phyloP scores from a whole-genome alignment of 1,140 invertebrate genomes.

The Grapholita molesta region DNA sequence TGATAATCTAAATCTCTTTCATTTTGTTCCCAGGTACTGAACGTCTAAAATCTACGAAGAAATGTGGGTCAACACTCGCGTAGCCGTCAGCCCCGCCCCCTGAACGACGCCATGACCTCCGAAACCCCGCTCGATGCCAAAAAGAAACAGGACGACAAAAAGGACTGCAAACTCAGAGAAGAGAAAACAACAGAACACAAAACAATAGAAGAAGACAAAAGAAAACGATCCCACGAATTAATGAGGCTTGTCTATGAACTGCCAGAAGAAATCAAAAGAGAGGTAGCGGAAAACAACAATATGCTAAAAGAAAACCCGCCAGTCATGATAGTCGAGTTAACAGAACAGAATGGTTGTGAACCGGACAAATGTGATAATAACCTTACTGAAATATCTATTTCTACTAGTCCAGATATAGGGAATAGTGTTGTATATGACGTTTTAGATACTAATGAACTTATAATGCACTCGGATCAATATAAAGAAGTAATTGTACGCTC shows the following conservation, averaged over 20 bases:
- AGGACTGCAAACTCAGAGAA: slow-evolving; percentile 45
- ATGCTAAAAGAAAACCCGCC: slow-evolving; percentile 72
- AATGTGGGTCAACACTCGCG: slow-evolving; percentile 39
- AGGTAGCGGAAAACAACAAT: slow-evolving; percentile 52
- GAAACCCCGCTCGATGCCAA: slow-evolving; percentile 63
- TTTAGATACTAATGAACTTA: slow-evolving; percentile 52
- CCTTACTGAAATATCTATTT: slow-evolving; percentile 45
- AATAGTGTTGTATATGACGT: slow-evolving; percentile 65
- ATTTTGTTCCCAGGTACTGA: neutral
- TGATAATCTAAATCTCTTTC: neutral
- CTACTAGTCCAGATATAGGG: slow-evolving; percentile 54
- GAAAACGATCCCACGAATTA: slow-evolving; percentile 65
- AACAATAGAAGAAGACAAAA: slow-evolving; percentile 44
- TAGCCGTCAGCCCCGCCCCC: slow-evolving; percentile 14
- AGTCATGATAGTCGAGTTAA: slow-evolving; percentile 67
- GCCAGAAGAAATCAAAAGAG: slow-evolving; percentile 55
- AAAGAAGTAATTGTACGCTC: slow-evolving; percentile 59
- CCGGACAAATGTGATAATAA: slow-evolving; percentile 54
- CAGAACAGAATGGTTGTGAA: slow-evolving; percentile 71
- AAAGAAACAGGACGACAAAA: slow-evolving; percentile 57
- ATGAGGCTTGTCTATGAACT: slow-evolving; percentile 73
- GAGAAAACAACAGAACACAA: slow-evolving; percentile 45
- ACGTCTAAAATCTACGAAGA: slow-evolving; percentile 24
- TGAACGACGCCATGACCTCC: slow-evolving; percentile 61
- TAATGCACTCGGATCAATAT: slow-evolving; percentile 57